Percentiles rank a stretch among this genome's conserved stretches.
phyloP scores from a whole-genome alignment of 1,140 invertebrate species.

The Gryllus bimaculatus region DNA sequence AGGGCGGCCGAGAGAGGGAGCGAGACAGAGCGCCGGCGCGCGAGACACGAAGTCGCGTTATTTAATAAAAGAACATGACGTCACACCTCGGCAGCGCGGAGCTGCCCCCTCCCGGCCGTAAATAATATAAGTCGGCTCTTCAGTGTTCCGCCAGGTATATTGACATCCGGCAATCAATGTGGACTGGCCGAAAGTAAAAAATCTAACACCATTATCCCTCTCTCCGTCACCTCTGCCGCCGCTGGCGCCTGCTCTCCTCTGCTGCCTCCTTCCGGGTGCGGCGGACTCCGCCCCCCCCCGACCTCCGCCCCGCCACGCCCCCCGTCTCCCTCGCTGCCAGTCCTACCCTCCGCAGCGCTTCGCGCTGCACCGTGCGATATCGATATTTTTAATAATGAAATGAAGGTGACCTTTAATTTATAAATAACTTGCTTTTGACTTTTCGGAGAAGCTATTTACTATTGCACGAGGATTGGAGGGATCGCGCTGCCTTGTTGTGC shows the following conservation, averaged over 20 bases:
- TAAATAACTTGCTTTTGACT: slow-evolving; percentile 22
- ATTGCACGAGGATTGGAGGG: slow-evolving; percentile 21
- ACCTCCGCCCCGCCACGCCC: neutral
- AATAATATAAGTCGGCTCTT: neutral
- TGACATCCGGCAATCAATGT: neutral
- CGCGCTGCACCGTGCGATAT: slow-evolving; percentile 12
- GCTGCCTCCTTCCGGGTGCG: neutral
- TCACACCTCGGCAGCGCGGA: neutral
- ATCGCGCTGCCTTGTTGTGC: slow-evolving; percentile 21
- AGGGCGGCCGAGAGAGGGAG: too few species aligned
- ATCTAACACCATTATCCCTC: slow-evolving; percentile 4
- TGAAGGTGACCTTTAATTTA: slow-evolving; percentile 22
- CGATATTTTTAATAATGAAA: slow-evolving; percentile 19
- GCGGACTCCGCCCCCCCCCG: neutral
- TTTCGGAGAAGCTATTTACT: slow-evolving; percentile 21
- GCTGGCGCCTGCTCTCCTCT: neutral
- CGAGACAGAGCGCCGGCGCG: too few species aligned
- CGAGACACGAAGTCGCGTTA: neutral
- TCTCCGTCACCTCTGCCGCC: neutral
- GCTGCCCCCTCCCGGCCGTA: neutral
- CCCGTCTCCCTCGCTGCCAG: too few species aligned
- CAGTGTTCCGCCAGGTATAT: slow-evolving; percentile 3
- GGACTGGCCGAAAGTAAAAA: slow-evolving; percentile 3
- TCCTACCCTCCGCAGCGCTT: neutral
- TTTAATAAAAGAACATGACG: slow-evolving; percentile 5